Evolutionary conservation across 1,140 invertebrate genomes (phyloP), one percentile per base, ranked within the genome.

Genomic region (Brachionus calyciflorus): DNA sequence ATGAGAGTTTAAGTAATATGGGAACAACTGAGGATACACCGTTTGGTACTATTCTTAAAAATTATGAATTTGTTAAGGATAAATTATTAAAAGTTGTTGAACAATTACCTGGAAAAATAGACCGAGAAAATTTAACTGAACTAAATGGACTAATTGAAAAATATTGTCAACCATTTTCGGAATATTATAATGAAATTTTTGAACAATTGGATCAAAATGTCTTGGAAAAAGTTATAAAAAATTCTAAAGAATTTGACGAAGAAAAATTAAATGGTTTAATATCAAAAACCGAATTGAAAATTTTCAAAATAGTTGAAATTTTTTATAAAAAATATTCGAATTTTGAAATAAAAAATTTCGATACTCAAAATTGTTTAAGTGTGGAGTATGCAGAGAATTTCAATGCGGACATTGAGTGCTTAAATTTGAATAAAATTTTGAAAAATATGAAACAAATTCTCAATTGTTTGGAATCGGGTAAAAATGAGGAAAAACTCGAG

Each of bases 241-340:
- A n/a, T n/a, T n/a, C n/a, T n/a, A 9, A 5, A 5, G 33, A 37
- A 9, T 37, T 37, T 3, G 9, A 37, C 9, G 33, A 37, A 1
- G 19, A 19, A 1, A 30, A 60, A 37, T 30, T 17, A 2, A 19
- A 17, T 1, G 30, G n/a, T 37, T 41, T 41, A 24, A n/a, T 37
- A 12, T 44, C 33, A 44, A 65, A 44, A 14, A 24, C 40, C 33
- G 44, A 17, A 14, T 46, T 46, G 3, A 65, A 65, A 44, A 3
- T 41, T 14, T 28, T 65, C 21, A 65, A 65, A 14, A 65, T 41
- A 3, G 37, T 65, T 0, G 60, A 65, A 19, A 44, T 9, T n/a
- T 65, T 65, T 10, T 65, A 44, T 37, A 65, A 65, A 44, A 65
- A 65, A n/a, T 65, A 65, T 44, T 65, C 40, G 19, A 12, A 65